Percentiles rank a stretch among this genome's conserved stretches.
Evolutionary conservation across 2,113 vertebrate species (phyloP).

Genomic region (Deroptyus accipitrinus): DNA sequence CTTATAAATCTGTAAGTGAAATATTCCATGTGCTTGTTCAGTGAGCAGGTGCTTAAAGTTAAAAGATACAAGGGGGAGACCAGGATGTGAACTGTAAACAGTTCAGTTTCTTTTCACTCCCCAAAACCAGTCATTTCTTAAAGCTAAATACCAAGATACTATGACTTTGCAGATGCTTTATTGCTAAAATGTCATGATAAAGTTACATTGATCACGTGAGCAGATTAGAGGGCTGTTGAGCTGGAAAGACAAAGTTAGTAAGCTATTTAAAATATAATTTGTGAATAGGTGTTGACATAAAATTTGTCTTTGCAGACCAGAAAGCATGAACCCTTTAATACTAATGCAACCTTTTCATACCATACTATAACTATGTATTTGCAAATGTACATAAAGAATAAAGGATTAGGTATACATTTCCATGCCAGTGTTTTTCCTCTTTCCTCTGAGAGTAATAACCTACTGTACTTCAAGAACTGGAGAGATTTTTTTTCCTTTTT

Average conservation of each 20-base stretch:
- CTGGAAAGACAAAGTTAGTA: neutral
- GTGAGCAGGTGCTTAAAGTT: neutral
- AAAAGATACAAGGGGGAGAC: neutral
- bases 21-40: neutral
- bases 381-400: neutral
- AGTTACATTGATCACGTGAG: neutral
- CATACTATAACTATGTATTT: neutral
- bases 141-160: neutral
- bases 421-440: neutral
- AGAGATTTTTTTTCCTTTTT: neutral
- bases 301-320: slow-evolving; percentile 9
- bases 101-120: neutral
- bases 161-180: neutral
- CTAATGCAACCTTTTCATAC: neutral
- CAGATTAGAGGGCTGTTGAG: neutral
- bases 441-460: neutral
- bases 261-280: neutral
- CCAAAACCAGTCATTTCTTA: neutral
- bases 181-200: neutral
- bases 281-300: neutral
- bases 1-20: neutral
- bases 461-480: neutral
- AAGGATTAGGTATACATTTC: neutral
- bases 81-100: neutral
- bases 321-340: neutral